Evolutionary conservation across 92 coral and sea anemone genomes (phyloP), one percentile per base, ranked within the genome.

Genomic region (Palythoa grandis): DNA sequence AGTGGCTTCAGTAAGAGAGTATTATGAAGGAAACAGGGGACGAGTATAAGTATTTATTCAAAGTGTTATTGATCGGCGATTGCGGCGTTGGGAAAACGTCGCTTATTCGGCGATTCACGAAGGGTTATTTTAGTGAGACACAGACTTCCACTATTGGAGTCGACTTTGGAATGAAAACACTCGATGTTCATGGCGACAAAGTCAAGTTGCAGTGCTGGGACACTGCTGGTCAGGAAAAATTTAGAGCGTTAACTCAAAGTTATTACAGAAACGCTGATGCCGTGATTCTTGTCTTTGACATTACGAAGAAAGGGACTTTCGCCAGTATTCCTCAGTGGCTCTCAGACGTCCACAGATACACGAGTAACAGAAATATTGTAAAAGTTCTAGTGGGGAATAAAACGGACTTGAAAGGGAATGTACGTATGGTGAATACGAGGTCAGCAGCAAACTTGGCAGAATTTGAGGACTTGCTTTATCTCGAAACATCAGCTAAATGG

Each of bases 241-340:
- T 95, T 77, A 93, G 93, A 70, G 91, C 97, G 3, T 85, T 97
- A 52, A 97, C 99, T 23, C 94, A 92, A 77, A 97, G 98, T 72
- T 97, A 97, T 70, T 97, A 97, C 89, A 86, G 99, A 65, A 95
- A 93, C 70, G 98, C 99, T 2, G 99, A 97, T 79, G 99, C 99
- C n/a, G 98, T 97, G 22, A 88, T 97, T 52, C 82, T 97, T 76
- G 92, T 97, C n/a, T 97, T 95, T 87, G 99, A 97, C 85, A 91
- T 97, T 22, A 97, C 98, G 29, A 92, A 97, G 89, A 94, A 94
- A 87, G 96, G 96, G 56, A 94, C 95, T 11, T 97, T 97, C 86
- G 99, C 99, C 0, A 95, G 98, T 69, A 92, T 97, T 82, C 99
- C 99, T 4, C 98, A 93, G 73, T 97, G 99, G 99, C 89, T 97